These are phyloP conservation scores for Pseudachorutes palmiensis DNA, from an alignment of 1,140 invertebrate genomes.

Conservation along the genomic window DNA sequence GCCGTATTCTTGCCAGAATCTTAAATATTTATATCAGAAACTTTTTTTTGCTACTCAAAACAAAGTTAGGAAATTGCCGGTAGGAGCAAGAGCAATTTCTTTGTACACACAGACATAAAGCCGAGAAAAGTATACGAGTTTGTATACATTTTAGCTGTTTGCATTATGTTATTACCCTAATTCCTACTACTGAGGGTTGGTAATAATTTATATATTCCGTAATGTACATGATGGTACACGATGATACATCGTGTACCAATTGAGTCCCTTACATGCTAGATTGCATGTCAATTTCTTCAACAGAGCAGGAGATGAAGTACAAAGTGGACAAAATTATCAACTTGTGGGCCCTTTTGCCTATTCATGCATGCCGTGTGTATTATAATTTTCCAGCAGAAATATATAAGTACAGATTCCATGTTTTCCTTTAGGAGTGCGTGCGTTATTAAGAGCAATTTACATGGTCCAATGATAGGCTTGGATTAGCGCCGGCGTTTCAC, in stretches of 20 bases:
- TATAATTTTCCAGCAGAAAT: background rate
- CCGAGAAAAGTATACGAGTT: too few relatives aligned
- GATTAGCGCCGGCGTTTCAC: background rate
- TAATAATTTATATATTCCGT: background rate
- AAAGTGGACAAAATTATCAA: constrained; percentile 12
- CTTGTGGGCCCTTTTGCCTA: constrained; percentile 1
- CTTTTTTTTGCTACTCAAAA: too few relatives aligned
- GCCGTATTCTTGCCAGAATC: too few relatives aligned
- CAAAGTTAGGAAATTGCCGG: too few relatives aligned
- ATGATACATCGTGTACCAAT: background rate
- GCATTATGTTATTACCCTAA: constrained; percentile 5
- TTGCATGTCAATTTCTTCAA: constrained; percentile 7
- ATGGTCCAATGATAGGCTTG: background rate
- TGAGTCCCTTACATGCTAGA: constrained; percentile 6
- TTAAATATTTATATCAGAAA: too few relatives aligned
- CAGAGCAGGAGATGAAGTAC: background rate
- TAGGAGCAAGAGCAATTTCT: background rate
- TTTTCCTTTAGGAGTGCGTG: background rate
- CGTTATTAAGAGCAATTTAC: background rate
- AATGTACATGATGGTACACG: background rate
- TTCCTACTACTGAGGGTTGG: background rate
- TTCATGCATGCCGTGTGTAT: background rate
- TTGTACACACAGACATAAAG: background rate
- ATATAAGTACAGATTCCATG: background rate
- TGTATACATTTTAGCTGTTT: too few relatives aligned